These are phyloP conservation scores for Orchesellides sinensis DNA, from an alignment of 2,888 invertebrate genomes.

Conservation along the genomic window DNA sequence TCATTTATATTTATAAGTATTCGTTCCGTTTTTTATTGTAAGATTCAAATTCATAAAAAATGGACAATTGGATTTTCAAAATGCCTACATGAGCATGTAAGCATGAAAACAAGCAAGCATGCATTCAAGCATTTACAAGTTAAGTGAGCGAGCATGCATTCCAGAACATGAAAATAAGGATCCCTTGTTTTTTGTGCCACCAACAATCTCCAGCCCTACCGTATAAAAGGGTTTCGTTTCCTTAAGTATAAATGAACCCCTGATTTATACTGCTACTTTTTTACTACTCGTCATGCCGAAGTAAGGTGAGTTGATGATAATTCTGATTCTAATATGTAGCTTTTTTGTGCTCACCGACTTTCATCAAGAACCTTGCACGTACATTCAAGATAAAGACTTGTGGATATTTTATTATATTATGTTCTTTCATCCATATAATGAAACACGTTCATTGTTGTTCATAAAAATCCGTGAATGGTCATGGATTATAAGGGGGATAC, in stretches of 20 bases:
- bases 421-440: background rate
- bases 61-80: slow-evolving; percentile 6
- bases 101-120: slow-evolving; percentile 8
- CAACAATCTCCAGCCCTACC: background rate
- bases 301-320: background rate
- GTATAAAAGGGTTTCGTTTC: background rate
- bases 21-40: background rate
- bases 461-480: background rate
- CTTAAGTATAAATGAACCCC: background rate
- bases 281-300: background rate
- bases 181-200: background rate
- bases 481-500: no score
- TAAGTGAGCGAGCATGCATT: background rate
- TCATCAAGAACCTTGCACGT: no score
- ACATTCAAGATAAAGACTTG: background rate
- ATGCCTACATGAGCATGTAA: background rate
- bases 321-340: background rate
- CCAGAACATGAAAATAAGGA: background rate
- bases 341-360: background rate
- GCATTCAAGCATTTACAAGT: slow-evolving; percentile 3
- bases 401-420: background rate
- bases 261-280: background rate
- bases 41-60: slow-evolving; percentile 7
- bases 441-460: background rate
- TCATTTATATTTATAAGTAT: no score